Conservation (phyloP, 2,113 vertebrate genomes). For the Indri indri region DNA sequence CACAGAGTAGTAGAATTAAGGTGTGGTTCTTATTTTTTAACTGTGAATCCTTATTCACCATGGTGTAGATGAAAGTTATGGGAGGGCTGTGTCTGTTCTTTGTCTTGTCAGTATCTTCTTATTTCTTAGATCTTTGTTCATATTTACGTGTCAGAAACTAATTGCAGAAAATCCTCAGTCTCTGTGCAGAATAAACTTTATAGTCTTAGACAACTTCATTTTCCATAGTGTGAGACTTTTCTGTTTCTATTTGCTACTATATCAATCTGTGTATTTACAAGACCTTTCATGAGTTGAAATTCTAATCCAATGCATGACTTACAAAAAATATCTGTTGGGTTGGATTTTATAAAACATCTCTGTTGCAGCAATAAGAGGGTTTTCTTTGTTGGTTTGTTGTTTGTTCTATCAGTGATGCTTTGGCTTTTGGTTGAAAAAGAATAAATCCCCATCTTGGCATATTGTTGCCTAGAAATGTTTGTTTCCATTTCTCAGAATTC, state of each 20-base stretch:
- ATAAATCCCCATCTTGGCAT: not conserved
- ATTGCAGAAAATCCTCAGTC: not conserved
- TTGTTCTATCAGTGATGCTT: not conserved
- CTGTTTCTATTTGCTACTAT: not conserved
- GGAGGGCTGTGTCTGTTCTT: not conserved
- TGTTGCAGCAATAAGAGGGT: not conserved
- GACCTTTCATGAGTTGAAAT: slow-evolving; percentile 43
- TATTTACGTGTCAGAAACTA: not conserved
- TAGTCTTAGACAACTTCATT: slow-evolving; percentile 1
- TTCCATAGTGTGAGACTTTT: slow-evolving; percentile 36
- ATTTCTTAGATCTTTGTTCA: not conserved
- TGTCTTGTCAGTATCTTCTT: not conserved
- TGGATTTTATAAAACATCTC: slow-evolving; percentile 9
- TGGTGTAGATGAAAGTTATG: not conserved
- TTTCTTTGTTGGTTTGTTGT: slow-evolving; percentile 16
- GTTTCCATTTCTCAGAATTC: not conserved
- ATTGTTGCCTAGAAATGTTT: not conserved
- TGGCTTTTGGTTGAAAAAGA: slow-evolving; percentile 2
- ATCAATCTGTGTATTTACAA: slow-evolving; percentile 39
- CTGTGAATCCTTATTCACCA: not conserved
- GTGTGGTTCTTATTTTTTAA: not conserved
- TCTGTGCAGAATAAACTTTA: slow-evolving; percentile 29
- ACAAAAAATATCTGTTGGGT: not conserved
- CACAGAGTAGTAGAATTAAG: not conserved
- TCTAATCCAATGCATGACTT: slow-evolving; percentile 42